Evolutionary conservation across 2,113 vertebrate genomes (phyloP), one percentile per base, ranked within the genome.

Genomic region (Oncorhynchus masou): DNA sequence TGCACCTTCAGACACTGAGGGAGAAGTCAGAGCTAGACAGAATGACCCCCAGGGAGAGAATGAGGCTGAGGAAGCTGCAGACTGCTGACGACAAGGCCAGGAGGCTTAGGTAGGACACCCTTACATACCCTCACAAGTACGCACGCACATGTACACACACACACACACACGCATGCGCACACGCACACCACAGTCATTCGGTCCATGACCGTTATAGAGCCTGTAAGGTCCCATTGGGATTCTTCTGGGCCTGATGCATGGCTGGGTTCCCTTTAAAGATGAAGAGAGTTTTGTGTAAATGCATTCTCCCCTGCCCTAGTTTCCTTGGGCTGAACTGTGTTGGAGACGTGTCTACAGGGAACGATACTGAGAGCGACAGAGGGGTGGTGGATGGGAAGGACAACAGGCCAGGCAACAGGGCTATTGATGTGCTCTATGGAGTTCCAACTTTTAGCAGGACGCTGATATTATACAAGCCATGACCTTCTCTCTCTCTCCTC

Each of bases 1-100:
- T 93, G 65, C 94, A 95, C 89, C 91, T 96, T 45, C 93, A 94
- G 83, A 96, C 94, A 7, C 92, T 96, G 54, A 85, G 83, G 71
- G 92, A 93, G 1, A 91, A 92, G 70, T 95, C 94, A 57, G 93
- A 95, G 79, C 92, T 95, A 1, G 94, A 95, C 86, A 93, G 90
- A 87, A 95, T 94, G 95, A 95, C 93, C 0, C 95, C 92, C 0
- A 86, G 94, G 75, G 95, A 96, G 48, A 85, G 92, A 57, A 95
- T 95, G 94, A 76, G 91, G 75, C 87, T 95, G 34, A 86, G 94
- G 78, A 95, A 95, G 88, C 89, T 94, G 68, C 93, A 94, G 78
- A 91, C 88, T 19, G 91, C 92, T 0, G 94, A 95, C 11, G 93
- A 94, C 73, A 91, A 90, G 75, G 93, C 91, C 60, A 78, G 48